These are phyloP conservation scores for Pholis gunnellus DNA, from an alignment of 2,113 vertebrate species.

Conservation along the genomic window DNA sequence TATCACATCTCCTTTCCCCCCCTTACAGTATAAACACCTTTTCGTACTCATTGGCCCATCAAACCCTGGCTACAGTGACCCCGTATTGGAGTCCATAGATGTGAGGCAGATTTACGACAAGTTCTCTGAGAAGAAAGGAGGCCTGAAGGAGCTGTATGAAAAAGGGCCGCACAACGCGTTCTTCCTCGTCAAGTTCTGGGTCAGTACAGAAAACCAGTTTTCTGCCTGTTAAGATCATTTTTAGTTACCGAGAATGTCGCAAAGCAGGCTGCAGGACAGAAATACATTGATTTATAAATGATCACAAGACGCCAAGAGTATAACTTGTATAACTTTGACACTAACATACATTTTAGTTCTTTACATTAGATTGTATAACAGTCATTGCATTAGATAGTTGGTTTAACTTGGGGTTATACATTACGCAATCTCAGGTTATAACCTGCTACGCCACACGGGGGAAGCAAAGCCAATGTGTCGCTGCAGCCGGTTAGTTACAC, in stretches of 20 bases:
- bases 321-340: background rate
- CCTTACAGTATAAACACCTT: slow-evolving; percentile 95
- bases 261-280: background rate
- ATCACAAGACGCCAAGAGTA: background rate
- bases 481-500: background rate
- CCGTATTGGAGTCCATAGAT: slow-evolving; percentile 93
- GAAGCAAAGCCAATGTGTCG: slow-evolving; percentile 2
- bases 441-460: background rate
- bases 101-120: slow-evolving; percentile 98
- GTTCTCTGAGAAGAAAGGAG: slow-evolving; percentile 96
- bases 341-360: background rate
- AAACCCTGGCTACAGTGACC: slow-evolving; percentile 93
- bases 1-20: background rate
- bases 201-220: slow-evolving; percentile 63
- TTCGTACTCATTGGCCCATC: slow-evolving; percentile 96
- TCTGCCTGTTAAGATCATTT: background rate
- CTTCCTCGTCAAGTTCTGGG: slow-evolving; percentile 98
- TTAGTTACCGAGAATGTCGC: background rate
- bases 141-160: slow-evolving; percentile 95
- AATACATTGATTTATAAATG: background rate
- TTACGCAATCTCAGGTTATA: background rate
- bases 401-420: background rate
- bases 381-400: background rate
- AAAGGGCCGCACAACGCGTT: slow-evolving; percentile 94
- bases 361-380: background rate